Evolutionary conservation across 2,888 invertebrate genomes (phyloP).

Genomic region (Cataglyphis rosenhaueri): DNA sequence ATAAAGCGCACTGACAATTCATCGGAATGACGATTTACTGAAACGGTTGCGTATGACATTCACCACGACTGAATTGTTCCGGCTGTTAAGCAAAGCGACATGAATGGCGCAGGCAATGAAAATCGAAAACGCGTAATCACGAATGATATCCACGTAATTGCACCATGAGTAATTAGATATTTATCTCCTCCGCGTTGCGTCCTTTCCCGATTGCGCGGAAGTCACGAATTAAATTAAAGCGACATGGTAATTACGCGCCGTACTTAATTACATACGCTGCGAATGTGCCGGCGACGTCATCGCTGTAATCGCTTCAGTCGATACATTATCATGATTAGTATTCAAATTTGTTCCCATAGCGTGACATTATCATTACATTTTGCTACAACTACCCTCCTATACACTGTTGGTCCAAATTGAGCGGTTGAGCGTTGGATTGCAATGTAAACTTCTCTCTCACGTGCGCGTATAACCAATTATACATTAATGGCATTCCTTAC

Average conservation of each 20-base stretch:
- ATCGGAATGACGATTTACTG: slow-evolving; percentile 31
- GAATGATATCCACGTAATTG: slow-evolving; percentile 22
- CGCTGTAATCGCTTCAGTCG: slow-evolving; percentile 24
- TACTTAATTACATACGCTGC: slow-evolving; percentile 17
- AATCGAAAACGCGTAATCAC: slow-evolving; percentile 19
- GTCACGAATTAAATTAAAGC: slow-evolving; percentile 43
- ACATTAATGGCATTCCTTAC: slow-evolving; percentile 23
- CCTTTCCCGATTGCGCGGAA: slow-evolving; percentile 25
- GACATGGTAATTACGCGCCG: slow-evolving; percentile 1
- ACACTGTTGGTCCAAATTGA: slow-evolving; percentile 15
- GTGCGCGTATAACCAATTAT: slow-evolving; percentile 24
- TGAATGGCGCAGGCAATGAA: slow-evolving; percentile 8
- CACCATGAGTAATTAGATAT: slow-evolving; percentile 31
- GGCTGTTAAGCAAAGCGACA: slow-evolving; percentile 32
- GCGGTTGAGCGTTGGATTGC: slow-evolving; percentile 1
- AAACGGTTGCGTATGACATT: slow-evolving; percentile 40
- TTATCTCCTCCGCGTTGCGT: slow-evolving; percentile 9
- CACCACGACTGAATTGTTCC: slow-evolving; percentile 30
- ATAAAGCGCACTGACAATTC: slow-evolving; percentile 28
- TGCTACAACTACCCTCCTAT: not conserved
- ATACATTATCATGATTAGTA: slow-evolving; percentile 35
- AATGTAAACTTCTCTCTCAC: slow-evolving; percentile 3
- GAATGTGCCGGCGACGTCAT: slow-evolving; percentile 4
- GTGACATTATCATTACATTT: slow-evolving; percentile 36
- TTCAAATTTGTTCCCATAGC: slow-evolving; percentile 30